A percentile compares a stretch with the other conserved stretches of the same genome.
phyloP scores from a whole-genome alignment of 2,888 invertebrate genomes.

The Drosophila neotestacea region DNA sequence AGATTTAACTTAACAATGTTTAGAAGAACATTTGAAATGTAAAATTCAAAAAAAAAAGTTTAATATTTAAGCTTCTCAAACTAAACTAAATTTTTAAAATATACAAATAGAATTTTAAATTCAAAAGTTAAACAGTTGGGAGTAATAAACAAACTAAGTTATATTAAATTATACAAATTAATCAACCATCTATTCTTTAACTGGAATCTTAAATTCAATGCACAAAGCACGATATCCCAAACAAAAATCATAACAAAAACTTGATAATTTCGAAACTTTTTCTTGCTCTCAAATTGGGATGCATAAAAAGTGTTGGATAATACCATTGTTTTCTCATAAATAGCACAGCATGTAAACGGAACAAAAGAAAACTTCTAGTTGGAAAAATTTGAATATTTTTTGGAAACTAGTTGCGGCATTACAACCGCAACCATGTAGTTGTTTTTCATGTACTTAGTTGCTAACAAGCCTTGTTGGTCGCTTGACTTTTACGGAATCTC shows the following conservation, averaged over 20 bases:
- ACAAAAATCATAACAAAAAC: neutral
- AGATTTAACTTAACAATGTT: too few relatives aligned
- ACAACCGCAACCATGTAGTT: constrained; percentile 12
- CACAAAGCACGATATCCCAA: neutral
- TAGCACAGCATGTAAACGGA: constrained; percentile 10
- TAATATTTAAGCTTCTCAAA: too few relatives aligned
- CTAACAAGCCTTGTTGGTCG: constrained; percentile 30
- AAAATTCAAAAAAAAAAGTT: too few relatives aligned
- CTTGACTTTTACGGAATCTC: constrained; percentile 27
- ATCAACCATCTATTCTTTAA: neutral
- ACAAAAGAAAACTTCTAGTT: constrained; percentile 20
- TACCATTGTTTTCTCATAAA: constrained; percentile 16
- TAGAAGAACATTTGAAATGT: too few relatives aligned
- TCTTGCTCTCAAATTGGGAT: neutral
- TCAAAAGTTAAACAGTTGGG: too few relatives aligned
- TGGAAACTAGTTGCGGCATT: constrained; percentile 46
- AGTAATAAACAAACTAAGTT: too few relatives aligned
- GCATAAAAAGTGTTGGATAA: constrained; percentile 18
- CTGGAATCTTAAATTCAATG: neutral
- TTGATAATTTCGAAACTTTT: neutral
- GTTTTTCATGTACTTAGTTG: constrained; percentile 12
- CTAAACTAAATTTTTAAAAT: too few relatives aligned
- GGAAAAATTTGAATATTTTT: constrained; percentile 36
- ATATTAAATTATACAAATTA: too few relatives aligned
- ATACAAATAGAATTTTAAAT: too few relatives aligned